phyloP scores from a whole-genome alignment of 1,140 invertebrate genomes.

The Hormaphis cornu region DNA sequence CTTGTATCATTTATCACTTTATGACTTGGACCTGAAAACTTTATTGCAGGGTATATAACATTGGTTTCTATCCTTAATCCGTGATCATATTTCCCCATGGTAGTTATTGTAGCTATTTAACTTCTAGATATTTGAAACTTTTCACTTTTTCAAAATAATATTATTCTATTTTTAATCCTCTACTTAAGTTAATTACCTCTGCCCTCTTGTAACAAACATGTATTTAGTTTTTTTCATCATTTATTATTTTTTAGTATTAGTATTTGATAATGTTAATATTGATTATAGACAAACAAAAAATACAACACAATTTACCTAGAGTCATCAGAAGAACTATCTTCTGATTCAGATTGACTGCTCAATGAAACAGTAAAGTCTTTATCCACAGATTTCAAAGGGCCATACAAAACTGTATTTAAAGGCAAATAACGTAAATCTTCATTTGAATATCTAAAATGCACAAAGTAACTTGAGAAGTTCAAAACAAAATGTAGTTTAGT shows the following conservation, averaged over 20 bases:
- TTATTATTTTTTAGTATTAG: not conserved
- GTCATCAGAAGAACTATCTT: conserved; percentile 49
- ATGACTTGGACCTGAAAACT: too few species aligned
- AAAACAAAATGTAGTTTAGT: conserved; percentile 3
- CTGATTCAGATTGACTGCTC: conserved; percentile 39
- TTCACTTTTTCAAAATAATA: too few species aligned
- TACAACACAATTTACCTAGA: conserved; percentile 44
- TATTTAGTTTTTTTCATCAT: too few species aligned
- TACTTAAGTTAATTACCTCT: too few species aligned
- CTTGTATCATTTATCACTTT: too few species aligned
- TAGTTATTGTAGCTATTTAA: too few species aligned
- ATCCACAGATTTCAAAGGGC: conserved; percentile 50
- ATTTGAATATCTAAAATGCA: conserved; percentile 50
- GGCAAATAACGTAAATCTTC: conserved; percentile 70
- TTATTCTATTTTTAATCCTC: too few species aligned
- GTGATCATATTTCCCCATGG: too few species aligned
- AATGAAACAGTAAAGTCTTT: conserved; percentile 22
- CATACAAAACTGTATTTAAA: conserved; percentile 77
- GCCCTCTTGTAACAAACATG: too few species aligned
- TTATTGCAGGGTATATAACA: too few species aligned
- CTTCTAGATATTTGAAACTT: too few species aligned
- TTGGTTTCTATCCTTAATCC: too few species aligned
- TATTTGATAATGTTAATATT: not conserved
- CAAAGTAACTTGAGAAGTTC: conserved; percentile 30
- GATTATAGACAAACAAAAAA: not conserved